Evolutionary conservation across 23 tunicate species (phyloP), one percentile per base, ranked within the genome.

Genomic region (Ciona savignyi): DNA sequence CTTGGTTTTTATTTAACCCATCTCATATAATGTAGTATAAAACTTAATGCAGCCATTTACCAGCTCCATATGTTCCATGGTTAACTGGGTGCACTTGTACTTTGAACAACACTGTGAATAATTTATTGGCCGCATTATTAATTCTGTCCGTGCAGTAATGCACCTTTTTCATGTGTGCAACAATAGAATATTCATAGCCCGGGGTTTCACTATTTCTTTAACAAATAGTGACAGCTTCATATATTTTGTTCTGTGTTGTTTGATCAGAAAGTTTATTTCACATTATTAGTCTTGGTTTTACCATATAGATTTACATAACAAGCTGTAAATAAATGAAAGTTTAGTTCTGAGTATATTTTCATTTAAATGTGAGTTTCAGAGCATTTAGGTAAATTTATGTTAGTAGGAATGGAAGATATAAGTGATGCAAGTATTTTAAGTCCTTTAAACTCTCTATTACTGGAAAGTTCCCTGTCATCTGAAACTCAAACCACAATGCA

Each of bases 401-500:
- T 64, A 23, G 11, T 25, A 4, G 28, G 11, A 9, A 42, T 42
- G 56, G 56, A 42, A 9, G 56, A 42, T 42, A 42, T 15, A 6
- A 42, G 56, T 42, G 56, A 42, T 42, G 15, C 15, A 42, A 42
- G 56, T 42, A 6, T 42, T 9, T 42, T 42, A 42, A 42, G 56
- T 42, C 56, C 56, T 6, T 42, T 42, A 42, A 42, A 42, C 56
- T 42, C 56, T 6, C 15, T 42, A 42, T 42, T 42, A 15, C 56
- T 42, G 56, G 56, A 42, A 6, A 42, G 56, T 42, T 42, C 56
- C 15, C 56, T 42, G 11, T 42, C 56, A 42, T 42, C 56, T 66
- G 79, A 74, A 27, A 23, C 81, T 0, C 56, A 30, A 21, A 83
- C 88, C 25, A 35, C 80, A 21, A 69, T 83, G 62, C 65, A 81